phyloP scores from a whole-genome alignment of 2,888 invertebrate genomes.

The Myathropa florea region DNA sequence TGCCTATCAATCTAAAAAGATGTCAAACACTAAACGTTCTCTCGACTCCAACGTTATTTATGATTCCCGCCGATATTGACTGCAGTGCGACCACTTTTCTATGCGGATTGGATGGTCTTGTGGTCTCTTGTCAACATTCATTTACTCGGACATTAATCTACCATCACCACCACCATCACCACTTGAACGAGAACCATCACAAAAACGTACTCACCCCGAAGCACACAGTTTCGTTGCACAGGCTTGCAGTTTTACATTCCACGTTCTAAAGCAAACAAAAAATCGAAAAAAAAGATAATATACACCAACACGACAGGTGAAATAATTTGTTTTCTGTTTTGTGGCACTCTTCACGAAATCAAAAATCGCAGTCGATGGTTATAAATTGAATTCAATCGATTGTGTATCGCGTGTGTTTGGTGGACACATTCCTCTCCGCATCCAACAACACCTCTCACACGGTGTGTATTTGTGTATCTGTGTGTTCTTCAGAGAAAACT shows the following conservation, averaged over 20 bases:
- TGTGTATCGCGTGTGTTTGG: constrained; percentile 22
- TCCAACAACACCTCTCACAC: neutral
- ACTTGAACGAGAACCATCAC: neutral
- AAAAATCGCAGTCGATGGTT: neutral
- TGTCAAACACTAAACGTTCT: constrained; percentile 42
- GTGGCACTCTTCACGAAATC: constrained; percentile 14
- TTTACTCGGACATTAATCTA: constrained; percentile 48
- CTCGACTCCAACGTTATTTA: constrained; percentile 33
- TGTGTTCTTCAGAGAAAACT: constrained; percentile 58
- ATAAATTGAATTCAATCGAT: neutral
- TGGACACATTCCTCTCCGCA: constrained; percentile 24
- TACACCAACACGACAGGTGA: constrained; percentile 13
- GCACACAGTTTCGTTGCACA: neutral
- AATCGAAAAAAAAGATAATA: neutral
- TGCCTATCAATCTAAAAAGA: constrained; percentile 31
- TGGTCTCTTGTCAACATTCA: constrained; percentile 58
- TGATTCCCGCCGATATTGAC: constrained; percentile 30
- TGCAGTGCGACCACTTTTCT: constrained; percentile 18
- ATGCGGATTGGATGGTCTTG: constrained; percentile 28
- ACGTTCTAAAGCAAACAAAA: constrained; percentile 26
- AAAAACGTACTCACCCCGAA: constrained; percentile 52
- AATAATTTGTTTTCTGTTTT: constrained; percentile 18
- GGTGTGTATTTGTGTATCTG: constrained; percentile 6
- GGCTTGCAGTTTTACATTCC: constrained; percentile 30
- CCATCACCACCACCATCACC: neutral